phyloP scores from a whole-genome alignment of 2,888 invertebrate species.

The Elgonia sp. region DNA sequence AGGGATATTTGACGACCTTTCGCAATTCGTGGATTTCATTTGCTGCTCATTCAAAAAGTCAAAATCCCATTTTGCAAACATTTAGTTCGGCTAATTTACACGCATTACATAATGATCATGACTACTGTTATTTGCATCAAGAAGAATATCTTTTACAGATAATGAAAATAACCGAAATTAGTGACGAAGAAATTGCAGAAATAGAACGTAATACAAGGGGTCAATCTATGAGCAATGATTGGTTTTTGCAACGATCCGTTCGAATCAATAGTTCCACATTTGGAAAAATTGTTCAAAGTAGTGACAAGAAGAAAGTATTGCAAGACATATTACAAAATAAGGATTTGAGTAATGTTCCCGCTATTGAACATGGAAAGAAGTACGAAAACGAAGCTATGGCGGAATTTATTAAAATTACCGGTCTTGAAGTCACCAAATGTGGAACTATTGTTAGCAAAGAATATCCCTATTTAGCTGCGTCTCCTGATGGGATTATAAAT shows the following conservation, averaged over 20 bases:
- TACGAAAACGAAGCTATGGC: constrained; percentile 59
- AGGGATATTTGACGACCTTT: constrained; percentile 3
- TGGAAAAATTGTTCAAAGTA: constrained; percentile 19
- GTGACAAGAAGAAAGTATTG: constrained; percentile 7
- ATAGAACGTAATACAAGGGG: constrained; percentile 39
- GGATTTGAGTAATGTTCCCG: constrained; percentile 21
- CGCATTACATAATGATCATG: constrained; percentile 43
- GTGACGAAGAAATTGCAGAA: constrained; percentile 14
- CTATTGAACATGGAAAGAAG: constrained; percentile 61
- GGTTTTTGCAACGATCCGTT: constrained; percentile 15
- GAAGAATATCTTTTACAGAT: constrained; percentile 36
- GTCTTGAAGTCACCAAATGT: constrained; percentile 25
- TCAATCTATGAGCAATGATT: constrained; percentile 30
- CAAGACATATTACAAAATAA: constrained; percentile 2
- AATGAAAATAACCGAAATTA: constrained; percentile 28
- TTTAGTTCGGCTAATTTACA: constrained; percentile 22
- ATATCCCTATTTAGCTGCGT: constrained; percentile 63
- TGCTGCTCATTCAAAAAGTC: constrained; percentile 19
- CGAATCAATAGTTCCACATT: constrained; percentile 41
- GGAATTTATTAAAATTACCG: constrained; percentile 41
- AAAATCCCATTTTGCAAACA: constrained; percentile 29
- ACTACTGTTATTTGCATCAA: constrained; percentile 36
- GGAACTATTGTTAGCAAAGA: constrained; percentile 41
- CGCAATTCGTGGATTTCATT: constrained; percentile 39
- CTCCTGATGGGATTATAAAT: constrained; percentile 61